A percentile compares a stretch with the other conserved stretches of the same genome.
Evolutionary conservation across 2,888 invertebrate genomes (phyloP).

Genomic region (Bellardia pandia): DNA sequence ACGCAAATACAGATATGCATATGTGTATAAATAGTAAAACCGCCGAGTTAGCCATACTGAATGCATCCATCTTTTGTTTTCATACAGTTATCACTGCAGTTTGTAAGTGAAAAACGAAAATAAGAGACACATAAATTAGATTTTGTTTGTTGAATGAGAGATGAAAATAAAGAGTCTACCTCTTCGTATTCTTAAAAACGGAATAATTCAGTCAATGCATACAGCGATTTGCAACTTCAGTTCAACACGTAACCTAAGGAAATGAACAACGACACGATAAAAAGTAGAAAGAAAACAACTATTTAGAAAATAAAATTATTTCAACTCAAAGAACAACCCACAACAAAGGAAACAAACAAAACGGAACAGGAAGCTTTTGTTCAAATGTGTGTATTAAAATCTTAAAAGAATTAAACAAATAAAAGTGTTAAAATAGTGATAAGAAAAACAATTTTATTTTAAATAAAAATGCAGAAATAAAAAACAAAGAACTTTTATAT

Average conservation of each 20-base stretch:
- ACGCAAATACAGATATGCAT: too few species aligned
- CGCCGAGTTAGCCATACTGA: conserved; percentile 4
- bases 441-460: neutral
- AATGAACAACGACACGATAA: conserved; percentile 72
- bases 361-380: conserved; percentile 60
- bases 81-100: neutral
- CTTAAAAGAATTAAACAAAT: conserved; percentile 8
- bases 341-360: conserved; percentile 49
- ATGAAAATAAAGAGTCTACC: conserved; percentile 26
- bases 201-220: conserved; percentile 61
- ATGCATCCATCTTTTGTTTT: conserved; percentile 30
- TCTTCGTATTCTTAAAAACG: neutral
- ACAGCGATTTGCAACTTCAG: conserved; percentile 74
- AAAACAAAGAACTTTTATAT: conserved; percentile 46
- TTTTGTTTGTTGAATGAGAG: conserved; percentile 55
- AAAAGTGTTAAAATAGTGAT: conserved; percentile 12
- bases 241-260: conserved; percentile 77
- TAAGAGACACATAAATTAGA: conserved; percentile 54
- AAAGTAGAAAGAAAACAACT: neutral
- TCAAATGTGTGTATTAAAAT: conserved; percentile 6
- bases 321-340: neutral
- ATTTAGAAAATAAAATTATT: conserved; percentile 26
- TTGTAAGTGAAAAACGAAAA: conserved; percentile 12
- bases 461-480: neutral
- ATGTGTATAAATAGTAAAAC: neutral